Conservation (phyloP, 1,140 invertebrate genomes). For the Drosophila tsacasi region DNA sequence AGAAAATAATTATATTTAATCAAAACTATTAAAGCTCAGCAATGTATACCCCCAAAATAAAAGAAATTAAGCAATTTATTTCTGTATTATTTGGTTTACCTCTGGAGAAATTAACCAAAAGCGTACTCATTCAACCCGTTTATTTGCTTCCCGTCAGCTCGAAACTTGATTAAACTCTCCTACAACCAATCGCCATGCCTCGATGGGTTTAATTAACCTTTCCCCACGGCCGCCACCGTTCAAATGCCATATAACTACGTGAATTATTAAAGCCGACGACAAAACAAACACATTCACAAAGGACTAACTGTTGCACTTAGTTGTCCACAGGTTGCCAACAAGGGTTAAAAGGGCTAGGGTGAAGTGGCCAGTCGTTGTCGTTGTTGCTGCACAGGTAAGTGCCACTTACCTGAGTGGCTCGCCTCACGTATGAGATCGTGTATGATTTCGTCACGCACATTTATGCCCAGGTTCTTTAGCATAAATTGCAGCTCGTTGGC, state of each 20-base stretch:
- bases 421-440: slow-evolving; percentile 89
- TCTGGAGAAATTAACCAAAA: slow-evolving; percentile 19
- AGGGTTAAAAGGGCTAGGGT: neutral
- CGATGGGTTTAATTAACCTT: slow-evolving; percentile 39
- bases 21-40: neutral
- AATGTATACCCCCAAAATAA: neutral
- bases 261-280: slow-evolving; percentile 42
- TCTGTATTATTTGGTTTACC: slow-evolving; percentile 3
- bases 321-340: slow-evolving; percentile 32
- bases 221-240: slow-evolving; percentile 3
- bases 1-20: neutral
- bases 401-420: slow-evolving; percentile 88
- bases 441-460: slow-evolving; percentile 89
- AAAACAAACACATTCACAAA: slow-evolving; percentile 15
- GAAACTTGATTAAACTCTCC: slow-evolving; percentile 37
- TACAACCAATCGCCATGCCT: slow-evolving; percentile 32
- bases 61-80: neutral
- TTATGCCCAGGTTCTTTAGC: slow-evolving; percentile 90
- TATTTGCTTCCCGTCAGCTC: neutral
- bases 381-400: slow-evolving; percentile 29
- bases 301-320: slow-evolving; percentile 62
- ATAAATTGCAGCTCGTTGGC: slow-evolving; percentile 90
- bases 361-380: slow-evolving; percentile 33
- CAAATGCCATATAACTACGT: slow-evolving; percentile 7
- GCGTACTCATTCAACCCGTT: slow-evolving; percentile 4